Evolutionary conservation across 1,140 invertebrate genomes (phyloP).

Genomic region (Zaprionus nigranus): DNA sequence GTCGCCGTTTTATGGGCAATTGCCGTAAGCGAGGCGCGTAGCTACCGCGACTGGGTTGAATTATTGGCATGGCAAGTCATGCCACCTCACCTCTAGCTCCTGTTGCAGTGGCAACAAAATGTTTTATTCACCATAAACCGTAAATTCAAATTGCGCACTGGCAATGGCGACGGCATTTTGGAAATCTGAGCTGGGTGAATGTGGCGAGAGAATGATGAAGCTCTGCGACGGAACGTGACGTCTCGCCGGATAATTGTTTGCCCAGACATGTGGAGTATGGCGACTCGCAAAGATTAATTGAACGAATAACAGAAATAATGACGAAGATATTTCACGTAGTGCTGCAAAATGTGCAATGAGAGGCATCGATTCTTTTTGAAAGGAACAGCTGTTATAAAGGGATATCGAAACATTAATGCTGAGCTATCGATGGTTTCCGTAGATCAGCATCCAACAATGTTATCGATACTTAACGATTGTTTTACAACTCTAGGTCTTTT

Average conservation of each 20-base stretch:
- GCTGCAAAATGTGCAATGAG: neutral
- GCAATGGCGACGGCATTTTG: neutral
- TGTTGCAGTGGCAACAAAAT: conserved; percentile 45
- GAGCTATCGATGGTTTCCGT: no score
- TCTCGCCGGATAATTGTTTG: conserved; percentile 1
- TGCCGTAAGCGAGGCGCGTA: conserved; percentile 27
- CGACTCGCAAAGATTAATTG: neutral
- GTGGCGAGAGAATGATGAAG: conserved; percentile 1
- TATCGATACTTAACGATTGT: no score
- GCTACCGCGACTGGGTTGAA: conserved; percentile 11
- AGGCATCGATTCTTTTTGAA: neutral
- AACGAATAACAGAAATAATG: neutral
- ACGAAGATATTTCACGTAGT: neutral
- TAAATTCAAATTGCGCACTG: conserved; percentile 41
- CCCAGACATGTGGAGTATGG: neutral
- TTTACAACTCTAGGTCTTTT: no score
- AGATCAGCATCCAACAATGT: no score
- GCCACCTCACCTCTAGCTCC: conserved; percentile 16
- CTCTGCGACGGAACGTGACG: conserved; percentile 8
- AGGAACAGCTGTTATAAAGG: neutral
- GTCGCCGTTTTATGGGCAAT: conserved; percentile 23
- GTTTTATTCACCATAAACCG: conserved; percentile 55
- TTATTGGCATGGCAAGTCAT: conserved; percentile 4
- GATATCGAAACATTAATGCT: no score
- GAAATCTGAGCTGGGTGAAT: neutral